Conservation (phyloP, 2,797 vertebrate species). For the Philypnodon macrostomus region DNA sequence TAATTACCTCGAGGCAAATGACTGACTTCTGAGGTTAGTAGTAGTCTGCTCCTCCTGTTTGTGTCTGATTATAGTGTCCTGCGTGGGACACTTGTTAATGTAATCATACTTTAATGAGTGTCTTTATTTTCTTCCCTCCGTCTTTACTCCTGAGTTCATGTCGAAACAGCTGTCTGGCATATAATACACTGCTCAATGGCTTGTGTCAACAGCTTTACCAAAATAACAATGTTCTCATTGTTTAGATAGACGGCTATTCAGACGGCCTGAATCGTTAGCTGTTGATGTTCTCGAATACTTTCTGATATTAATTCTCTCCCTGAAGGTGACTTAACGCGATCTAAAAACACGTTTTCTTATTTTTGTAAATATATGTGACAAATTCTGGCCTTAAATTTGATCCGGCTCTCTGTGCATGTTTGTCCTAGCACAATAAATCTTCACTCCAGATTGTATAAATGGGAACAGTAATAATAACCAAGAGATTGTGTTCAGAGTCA, state of each 20-base stretch:
- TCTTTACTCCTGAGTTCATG: constrained; percentile 52
- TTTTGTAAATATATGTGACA: constrained; percentile 69
- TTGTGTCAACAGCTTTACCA: constrained; percentile 76
- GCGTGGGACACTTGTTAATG: constrained; percentile 57
- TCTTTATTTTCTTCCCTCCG: constrained; percentile 22
- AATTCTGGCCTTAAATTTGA: constrained; percentile 63
- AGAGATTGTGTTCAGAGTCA: constrained; percentile 45
- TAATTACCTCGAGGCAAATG: too few species aligned
- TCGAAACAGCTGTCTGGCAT: constrained; percentile 71
- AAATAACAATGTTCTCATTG: constrained; percentile 84
- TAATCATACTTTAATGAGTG: constrained; percentile 57
- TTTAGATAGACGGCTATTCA: constrained; percentile 83
- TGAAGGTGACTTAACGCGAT: constrained; percentile 61
- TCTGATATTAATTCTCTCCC: constrained; percentile 72
- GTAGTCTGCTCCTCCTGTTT: constrained; percentile 56
- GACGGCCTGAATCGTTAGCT: constrained; percentile 76
- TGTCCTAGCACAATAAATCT: constrained; percentile 65
- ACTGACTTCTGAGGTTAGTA: constrained; percentile 46
- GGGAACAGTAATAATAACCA: constrained; percentile 60
- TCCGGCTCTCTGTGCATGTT: constrained; percentile 34
- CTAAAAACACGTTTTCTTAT: constrained; percentile 68
- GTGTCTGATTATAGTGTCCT: constrained; percentile 66
- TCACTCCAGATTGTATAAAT: constrained; percentile 57
- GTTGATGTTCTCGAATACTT: constrained; percentile 82
- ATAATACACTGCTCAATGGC: constrained; percentile 54